Base-by-base conservation (phyloP, 2,113 vertebrate species). In the Oreotrochilus melanogaster region DNA sequence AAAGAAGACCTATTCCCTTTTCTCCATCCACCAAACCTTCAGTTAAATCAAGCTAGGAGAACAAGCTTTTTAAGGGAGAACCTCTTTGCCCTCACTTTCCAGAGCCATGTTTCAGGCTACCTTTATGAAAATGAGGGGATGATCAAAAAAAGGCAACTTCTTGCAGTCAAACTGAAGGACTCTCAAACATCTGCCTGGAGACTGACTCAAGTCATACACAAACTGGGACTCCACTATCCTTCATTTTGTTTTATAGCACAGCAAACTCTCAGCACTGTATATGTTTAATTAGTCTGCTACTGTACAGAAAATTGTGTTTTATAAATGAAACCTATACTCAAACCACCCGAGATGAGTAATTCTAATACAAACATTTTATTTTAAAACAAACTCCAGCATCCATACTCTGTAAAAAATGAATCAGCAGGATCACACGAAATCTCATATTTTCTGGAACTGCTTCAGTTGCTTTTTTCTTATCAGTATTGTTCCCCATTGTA, bases 1-100 rank as follows among this genome's bases (percentile, higher is more conserved):
- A 39, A 94, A 88, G 74, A 94, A 92, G 39, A 69, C 50, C 27
- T 67, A 48, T 39, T 91, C 35, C 73, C 73, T 73, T 78, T 89
- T 83, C 65, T 91, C 83, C 65, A 78, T 35, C 10, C 48, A 0
- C 43, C 6, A 3, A 92, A 50, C 30, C 11, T 75, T 71, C 27
- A 57, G 33, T 39, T 78, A 78, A 7, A 56, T 10, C 19, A 64
- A 66, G 7, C 47, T 60, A 15, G 39, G 15, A 83, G 33, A 80
- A 62, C 3, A 28, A 88, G 23, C 33, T 60, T 80, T 88, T 76
- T 23, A 67, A 21, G 47, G 27, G 14, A 90, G 12, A 88, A 51
- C 10, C 51, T 48, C 16, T 71, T 62, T 67, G 43, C 10, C 74
- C n/a, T 56, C 50, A 23, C 27, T 70, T 94, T 31, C 56, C 14